A percentile compares a stretch with the other conserved stretches of the same genome.
phyloP scores from a whole-genome alignment of 2,888 invertebrate genomes.

The Blera fallax region DNA sequence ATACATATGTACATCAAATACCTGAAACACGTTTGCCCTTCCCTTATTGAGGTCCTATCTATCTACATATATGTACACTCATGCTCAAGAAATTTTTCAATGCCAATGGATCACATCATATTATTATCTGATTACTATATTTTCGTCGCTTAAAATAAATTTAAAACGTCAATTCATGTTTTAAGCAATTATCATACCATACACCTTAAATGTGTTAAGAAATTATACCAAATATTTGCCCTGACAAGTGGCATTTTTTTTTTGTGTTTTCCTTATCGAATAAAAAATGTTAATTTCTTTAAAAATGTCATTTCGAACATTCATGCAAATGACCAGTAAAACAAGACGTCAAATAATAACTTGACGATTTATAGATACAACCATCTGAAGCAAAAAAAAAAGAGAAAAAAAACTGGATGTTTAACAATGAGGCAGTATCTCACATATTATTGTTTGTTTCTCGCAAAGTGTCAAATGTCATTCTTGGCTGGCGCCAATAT shows the following conservation, averaged over 20 bases:
- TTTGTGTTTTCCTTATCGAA: background rate
- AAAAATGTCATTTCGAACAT: background rate
- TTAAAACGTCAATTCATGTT: background rate
- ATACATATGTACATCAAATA: too few relatives aligned
- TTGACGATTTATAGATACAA: background rate
- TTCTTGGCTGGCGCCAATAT: slow-evolving; percentile 40
- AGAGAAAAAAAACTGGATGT: background rate
- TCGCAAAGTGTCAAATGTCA: slow-evolving; percentile 33
- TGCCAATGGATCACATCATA: background rate
- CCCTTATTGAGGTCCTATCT: too few relatives aligned
- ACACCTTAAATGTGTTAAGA: slow-evolving; percentile 6
- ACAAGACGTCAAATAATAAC: slow-evolving; percentile 15
- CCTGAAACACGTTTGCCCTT: too few relatives aligned
- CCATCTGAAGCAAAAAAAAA: background rate
- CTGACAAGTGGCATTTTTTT: background rate
- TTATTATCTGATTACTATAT: slow-evolving; percentile 4
- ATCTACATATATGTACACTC: too few relatives aligned
- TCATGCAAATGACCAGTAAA: background rate
- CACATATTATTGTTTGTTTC: slow-evolving; percentile 9
- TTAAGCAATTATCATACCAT: background rate
- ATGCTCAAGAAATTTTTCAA: background rate
- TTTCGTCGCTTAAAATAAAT: background rate
- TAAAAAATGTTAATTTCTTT: background rate
- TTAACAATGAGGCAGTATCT: background rate
- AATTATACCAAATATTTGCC: slow-evolving; percentile 7